Conservation (phyloP, 2,797 vertebrate species). For the Neosilurus mollespiculum region DNA sequence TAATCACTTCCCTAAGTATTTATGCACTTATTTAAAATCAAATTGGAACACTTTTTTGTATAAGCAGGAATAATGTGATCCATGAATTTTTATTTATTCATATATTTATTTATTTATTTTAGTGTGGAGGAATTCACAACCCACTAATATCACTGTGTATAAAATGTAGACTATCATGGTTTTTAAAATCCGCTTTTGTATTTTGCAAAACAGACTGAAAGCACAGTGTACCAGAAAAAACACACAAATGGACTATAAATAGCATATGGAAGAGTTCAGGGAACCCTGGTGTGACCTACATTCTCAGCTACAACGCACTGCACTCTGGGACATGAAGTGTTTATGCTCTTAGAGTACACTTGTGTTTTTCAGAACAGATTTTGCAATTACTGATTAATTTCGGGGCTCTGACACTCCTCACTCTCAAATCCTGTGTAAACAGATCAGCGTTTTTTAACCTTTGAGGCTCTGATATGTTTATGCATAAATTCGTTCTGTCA, state of each 20-base stretch:
- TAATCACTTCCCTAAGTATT: no score
- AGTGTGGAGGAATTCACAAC: not conserved
- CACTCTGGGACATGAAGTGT: constrained; percentile 32
- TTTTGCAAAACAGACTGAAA: constrained; percentile 4
- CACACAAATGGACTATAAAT: constrained; percentile 25
- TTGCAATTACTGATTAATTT: not conserved
- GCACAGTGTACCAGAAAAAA: constrained; percentile 4
- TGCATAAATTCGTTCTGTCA: no score
- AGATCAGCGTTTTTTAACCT: not conserved
- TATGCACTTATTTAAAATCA: no score
- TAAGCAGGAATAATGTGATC: not conserved
- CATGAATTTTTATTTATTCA: not conserved
- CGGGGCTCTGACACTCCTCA: not conserved
- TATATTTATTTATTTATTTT: no score
- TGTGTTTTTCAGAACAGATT: not conserved
- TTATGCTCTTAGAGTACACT: not conserved
- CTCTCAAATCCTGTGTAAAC: not conserved
- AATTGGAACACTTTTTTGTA: no score
- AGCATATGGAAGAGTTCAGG: constrained; percentile 34
- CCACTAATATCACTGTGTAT: not conserved
- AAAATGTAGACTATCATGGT: not conserved
- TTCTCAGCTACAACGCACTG: constrained; percentile 20
- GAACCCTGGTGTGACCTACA: constrained; percentile 38
- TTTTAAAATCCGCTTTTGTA: not conserved
- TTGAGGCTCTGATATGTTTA: not conserved